Evolutionary conservation across 2,113 vertebrate species (phyloP).

Genomic region (Cathartes aura): DNA sequence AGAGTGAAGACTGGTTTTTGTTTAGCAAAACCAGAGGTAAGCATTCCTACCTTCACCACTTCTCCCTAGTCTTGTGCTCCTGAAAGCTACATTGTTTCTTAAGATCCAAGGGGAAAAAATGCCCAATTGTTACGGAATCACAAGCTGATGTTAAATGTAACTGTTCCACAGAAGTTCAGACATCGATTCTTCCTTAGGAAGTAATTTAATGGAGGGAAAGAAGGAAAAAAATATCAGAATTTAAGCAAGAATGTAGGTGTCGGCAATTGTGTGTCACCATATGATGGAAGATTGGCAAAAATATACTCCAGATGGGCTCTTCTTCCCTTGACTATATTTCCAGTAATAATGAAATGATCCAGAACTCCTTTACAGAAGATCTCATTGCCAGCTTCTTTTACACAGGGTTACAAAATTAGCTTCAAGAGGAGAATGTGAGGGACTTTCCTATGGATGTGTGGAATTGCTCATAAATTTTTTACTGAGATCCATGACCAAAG

Average conservation of each 20-base stretch:
- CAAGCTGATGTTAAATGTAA: background rate
- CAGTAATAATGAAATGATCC: background rate
- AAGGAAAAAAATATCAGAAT: background rate
- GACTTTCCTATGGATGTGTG: background rate
- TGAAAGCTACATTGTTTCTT: background rate
- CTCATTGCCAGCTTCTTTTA: background rate
- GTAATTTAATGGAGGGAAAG: background rate
- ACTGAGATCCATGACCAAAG: background rate
- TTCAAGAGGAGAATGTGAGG: background rate
- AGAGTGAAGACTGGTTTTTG: background rate
- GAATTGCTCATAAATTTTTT: background rate
- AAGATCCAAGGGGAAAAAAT: background rate
- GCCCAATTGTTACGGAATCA: fast-evolving
- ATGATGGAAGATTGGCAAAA: background rate
- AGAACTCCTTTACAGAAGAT: background rate
- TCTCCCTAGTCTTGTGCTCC: background rate
- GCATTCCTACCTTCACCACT: background rate
- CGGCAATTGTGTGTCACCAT: background rate
- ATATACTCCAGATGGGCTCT: background rate
- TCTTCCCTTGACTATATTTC: background rate
- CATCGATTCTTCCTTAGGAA: background rate
- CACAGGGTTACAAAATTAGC: background rate
- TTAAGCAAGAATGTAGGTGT: background rate
- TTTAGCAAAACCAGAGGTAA: background rate
- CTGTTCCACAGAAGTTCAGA: background rate